Conservation (phyloP, 2,888 invertebrate genomes). For the Leptinotarsa tumamoca region DNA sequence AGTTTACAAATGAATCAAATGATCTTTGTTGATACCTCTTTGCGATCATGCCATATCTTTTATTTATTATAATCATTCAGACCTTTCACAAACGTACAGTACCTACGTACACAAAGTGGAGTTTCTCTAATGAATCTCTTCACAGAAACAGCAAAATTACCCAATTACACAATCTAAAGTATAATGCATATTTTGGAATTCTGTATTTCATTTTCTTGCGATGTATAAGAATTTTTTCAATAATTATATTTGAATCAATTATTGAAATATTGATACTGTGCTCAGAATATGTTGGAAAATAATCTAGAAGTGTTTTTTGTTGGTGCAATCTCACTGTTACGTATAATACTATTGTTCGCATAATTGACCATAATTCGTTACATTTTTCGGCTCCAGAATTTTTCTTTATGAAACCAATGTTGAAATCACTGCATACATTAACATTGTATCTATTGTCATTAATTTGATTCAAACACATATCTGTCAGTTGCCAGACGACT, state of each 20-base stretch:
- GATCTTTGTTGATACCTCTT: too few species aligned
- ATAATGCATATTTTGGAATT: too few species aligned
- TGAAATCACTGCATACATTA: background rate
- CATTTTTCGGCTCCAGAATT: background rate
- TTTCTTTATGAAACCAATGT: background rate
- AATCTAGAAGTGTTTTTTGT: background rate
- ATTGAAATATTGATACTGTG: background rate
- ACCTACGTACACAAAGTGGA: too few species aligned
- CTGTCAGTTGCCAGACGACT: background rate
- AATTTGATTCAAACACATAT: background rate
- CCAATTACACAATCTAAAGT: too few species aligned
- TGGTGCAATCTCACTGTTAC: background rate
- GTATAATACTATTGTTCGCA: background rate
- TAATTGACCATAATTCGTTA: too few species aligned
- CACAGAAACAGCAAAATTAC: too few species aligned
- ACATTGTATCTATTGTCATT: background rate
- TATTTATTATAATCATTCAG: too few species aligned
- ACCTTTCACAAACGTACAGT: too few species aligned
- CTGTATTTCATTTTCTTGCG: too few species aligned
- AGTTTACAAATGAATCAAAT: too few species aligned
- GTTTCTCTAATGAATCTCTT: too few species aligned
- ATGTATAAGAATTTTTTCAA: background rate
- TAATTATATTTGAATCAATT: background rate
- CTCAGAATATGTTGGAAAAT: background rate
- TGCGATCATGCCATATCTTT: too few species aligned